These are phyloP conservation scores for Aporophyla nigra DNA, from an alignment of 2,888 invertebrate species.

Conservation along the genomic window DNA sequence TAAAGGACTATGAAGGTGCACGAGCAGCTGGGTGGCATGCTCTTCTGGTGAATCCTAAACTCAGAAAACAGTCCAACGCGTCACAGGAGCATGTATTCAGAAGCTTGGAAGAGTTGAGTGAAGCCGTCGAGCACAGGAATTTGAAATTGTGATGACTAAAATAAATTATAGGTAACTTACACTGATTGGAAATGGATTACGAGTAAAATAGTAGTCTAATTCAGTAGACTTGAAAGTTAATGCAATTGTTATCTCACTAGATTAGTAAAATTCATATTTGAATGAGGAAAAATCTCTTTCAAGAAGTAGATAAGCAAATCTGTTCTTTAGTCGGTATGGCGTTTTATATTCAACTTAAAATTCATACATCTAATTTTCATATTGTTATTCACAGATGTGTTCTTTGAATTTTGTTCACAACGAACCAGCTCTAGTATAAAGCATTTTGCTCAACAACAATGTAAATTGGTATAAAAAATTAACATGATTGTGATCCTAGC, in stretches of 20 bases:
- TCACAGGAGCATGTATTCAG: slow-evolving; percentile 75
- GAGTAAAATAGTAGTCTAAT: not conserved
- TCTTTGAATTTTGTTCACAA: not conserved
- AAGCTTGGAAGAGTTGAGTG: slow-evolving; percentile 76
- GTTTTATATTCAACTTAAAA: not conserved
- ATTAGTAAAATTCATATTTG: not conserved
- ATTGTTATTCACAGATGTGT: not conserved
- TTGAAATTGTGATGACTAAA: slow-evolving; percentile 64
- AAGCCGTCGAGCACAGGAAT: slow-evolving; percentile 70
- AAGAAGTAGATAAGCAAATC: not conserved
- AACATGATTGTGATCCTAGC: not conserved
- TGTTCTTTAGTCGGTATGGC: not conserved
- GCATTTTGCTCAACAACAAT: not conserved
- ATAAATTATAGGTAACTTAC: not conserved
- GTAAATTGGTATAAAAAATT: not conserved
- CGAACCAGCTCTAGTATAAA: not conserved
- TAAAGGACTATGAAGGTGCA: slow-evolving; percentile 95
- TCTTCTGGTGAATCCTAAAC: slow-evolving; percentile 74
- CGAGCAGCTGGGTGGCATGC: slow-evolving; percentile 94
- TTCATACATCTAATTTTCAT: not conserved
- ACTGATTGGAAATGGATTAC: not conserved
- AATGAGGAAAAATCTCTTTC: not conserved
- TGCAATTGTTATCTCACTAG: not conserved
- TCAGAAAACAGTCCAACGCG: slow-evolving; percentile 64
- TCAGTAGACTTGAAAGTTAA: not conserved